Conservation (phyloP, 2,797 vertebrate genomes). For the Distichodus sexfasciatus region DNA sequence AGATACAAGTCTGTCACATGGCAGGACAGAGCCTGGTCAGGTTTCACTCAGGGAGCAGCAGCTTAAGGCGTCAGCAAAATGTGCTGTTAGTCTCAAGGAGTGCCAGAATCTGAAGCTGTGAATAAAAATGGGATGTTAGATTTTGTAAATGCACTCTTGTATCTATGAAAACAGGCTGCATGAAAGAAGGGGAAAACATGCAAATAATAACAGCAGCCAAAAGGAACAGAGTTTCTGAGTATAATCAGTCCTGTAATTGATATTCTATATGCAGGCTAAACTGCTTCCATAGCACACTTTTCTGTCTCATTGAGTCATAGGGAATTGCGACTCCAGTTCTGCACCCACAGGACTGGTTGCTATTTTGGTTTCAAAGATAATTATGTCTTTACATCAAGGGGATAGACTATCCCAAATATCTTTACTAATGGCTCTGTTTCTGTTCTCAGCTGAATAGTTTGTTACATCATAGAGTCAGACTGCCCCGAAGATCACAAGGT, state of each 20-base stretch:
- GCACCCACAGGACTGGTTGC: conserved; percentile 57
- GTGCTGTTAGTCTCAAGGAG: not conserved
- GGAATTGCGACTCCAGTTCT: conserved; percentile 50
- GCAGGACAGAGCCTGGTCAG: conserved; percentile 1
- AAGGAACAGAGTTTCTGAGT: no score
- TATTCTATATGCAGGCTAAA: not conserved
- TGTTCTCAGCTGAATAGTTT: conserved; percentile 61
- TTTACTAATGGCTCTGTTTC: conserved; percentile 70
- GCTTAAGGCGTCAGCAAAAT: conserved; percentile 1
- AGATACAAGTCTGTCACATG: conserved; percentile 15
- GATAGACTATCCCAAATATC: conserved; percentile 68
- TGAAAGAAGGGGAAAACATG: no score
- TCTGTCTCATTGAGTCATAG: conserved; percentile 41
- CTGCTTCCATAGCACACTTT: not conserved
- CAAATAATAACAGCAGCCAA: no score
- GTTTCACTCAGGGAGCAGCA: conserved; percentile 23
- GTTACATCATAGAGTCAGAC: not conserved
- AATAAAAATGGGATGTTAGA: not conserved
- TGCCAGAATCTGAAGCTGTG: not conserved
- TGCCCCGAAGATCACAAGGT: not conserved
- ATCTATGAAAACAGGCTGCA: not conserved
- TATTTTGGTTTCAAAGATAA: conserved; percentile 65
- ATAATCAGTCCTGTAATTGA: no score
- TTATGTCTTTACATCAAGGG: conserved; percentile 60
- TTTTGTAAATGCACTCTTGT: not conserved